phyloP scores from a whole-genome alignment of 2,113 vertebrate species.

The Cathartes aura region DNA sequence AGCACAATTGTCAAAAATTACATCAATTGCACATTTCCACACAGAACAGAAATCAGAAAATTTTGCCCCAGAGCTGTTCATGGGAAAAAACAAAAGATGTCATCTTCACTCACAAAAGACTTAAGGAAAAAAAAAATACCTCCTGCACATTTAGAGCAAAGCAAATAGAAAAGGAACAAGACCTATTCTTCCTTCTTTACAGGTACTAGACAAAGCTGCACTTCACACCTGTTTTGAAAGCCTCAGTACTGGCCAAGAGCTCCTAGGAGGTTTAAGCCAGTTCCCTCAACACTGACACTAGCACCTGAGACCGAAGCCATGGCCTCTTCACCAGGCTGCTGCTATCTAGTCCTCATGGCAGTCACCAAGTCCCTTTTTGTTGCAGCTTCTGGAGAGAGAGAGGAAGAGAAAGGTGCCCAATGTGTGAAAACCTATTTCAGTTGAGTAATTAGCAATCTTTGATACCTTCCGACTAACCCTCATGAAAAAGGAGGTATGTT shows the following conservation, averaged over 20 bases:
- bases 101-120: not conserved
- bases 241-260: rapidly evolving
- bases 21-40: not conserved
- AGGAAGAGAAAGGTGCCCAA: not conserved
- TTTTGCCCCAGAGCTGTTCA: not conserved
- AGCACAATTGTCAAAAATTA: not conserved
- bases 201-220: not conserved
- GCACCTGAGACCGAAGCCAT: not conserved
- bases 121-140: not conserved
- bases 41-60: not conserved
- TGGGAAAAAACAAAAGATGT: not conserved
- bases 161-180: not conserved
- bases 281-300: not conserved
- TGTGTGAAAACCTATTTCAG: not conserved
- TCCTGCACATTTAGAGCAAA: not conserved
- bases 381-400: not conserved
- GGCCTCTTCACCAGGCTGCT: not conserved
- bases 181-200: not conserved
- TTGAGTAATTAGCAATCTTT: not conserved
- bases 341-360: not conserved
- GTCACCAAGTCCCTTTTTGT: not conserved
- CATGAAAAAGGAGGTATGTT: not conserved
- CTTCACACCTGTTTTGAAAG: not conserved
- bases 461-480: not conserved
- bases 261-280: not conserved